Evolutionary conservation across 2,797 vertebrate species (phyloP).

Genomic region (Melanotaenia parkinsoni): DNA sequence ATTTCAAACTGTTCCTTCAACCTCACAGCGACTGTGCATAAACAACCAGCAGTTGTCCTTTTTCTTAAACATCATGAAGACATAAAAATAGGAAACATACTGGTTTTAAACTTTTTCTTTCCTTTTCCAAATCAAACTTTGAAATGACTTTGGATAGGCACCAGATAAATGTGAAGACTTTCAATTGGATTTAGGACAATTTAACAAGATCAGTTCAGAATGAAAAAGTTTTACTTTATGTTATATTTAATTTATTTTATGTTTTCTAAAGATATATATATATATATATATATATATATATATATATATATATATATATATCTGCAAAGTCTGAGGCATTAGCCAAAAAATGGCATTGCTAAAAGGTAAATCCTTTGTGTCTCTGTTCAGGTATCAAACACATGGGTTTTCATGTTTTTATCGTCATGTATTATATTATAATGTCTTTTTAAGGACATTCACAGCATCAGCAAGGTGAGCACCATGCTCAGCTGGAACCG

Average conservation of each 20-base stretch:
- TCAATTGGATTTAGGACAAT: background rate
- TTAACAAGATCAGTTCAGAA: background rate
- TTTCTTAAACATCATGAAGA: background rate
- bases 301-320: too few species aligned
- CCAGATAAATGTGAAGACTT: background rate
- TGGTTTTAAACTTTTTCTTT: background rate
- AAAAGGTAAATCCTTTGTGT: too few species aligned
- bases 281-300: too few species aligned
- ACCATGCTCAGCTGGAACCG: slow-evolving; percentile 18
- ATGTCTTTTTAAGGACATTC: background rate
- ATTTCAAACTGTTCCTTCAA: too few species aligned
- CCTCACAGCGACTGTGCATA: background rate
- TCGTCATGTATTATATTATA: background rate
- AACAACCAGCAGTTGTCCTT: background rate
- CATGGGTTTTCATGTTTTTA: too few species aligned
- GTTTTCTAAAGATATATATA: too few species aligned
- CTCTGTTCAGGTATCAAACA: too few species aligned
- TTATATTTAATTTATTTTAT: too few species aligned
- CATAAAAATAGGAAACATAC: background rate
- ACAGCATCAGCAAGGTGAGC: slow-evolving; percentile 37
- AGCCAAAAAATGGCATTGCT: too few species aligned
- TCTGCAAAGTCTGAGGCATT: too few species aligned
- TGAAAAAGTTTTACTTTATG: too few species aligned
- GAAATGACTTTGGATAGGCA: background rate
- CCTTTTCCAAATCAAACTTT: background rate